phyloP scores from a whole-genome alignment of 2,888 invertebrate species.

The Hypolimnas misippus region DNA sequence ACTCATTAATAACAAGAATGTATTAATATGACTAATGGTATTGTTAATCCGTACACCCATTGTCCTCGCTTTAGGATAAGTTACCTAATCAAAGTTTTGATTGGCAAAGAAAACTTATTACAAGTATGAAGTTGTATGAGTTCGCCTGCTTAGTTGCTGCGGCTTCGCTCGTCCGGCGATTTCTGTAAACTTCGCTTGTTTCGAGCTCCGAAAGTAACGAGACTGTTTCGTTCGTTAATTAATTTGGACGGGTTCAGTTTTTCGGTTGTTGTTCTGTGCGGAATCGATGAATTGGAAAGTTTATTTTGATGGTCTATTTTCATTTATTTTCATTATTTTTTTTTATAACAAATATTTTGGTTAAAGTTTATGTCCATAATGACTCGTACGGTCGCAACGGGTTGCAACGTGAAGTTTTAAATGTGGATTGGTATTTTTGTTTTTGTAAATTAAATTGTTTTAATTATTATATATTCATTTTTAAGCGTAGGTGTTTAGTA shows the following conservation, averaged over 20 bases:
- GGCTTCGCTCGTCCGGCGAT: background rate
- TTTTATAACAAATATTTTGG: too few relatives aligned
- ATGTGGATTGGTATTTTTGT: too few relatives aligned
- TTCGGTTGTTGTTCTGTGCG: background rate
- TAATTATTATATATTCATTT: too few relatives aligned
- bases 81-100: slow-evolving; percentile 10
- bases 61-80: background rate
- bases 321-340: too few relatives aligned
- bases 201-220: background rate
- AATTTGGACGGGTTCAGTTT: background rate
- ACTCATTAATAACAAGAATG: too few relatives aligned
- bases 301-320: too few relatives aligned
- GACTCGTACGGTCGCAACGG: too few relatives aligned
- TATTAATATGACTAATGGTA: background rate
- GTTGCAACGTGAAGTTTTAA: too few relatives aligned
- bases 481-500: too few relatives aligned
- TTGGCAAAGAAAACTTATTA: slow-evolving; percentile 1
- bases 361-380: too few relatives aligned
- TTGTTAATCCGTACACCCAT: background rate
- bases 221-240: background rate
- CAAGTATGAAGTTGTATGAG: slow-evolving; percentile 1
- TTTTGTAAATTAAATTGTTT: too few relatives aligned
- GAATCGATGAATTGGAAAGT: background rate
- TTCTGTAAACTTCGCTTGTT: background rate
- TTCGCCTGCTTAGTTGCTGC: background rate